Percentiles rank a stretch among this genome's conserved stretches.
These are phyloP conservation scores for Gallinago nigripennis DNA, from an alignment of 2,797 vertebrate species.

Conservation along the genomic window DNA sequence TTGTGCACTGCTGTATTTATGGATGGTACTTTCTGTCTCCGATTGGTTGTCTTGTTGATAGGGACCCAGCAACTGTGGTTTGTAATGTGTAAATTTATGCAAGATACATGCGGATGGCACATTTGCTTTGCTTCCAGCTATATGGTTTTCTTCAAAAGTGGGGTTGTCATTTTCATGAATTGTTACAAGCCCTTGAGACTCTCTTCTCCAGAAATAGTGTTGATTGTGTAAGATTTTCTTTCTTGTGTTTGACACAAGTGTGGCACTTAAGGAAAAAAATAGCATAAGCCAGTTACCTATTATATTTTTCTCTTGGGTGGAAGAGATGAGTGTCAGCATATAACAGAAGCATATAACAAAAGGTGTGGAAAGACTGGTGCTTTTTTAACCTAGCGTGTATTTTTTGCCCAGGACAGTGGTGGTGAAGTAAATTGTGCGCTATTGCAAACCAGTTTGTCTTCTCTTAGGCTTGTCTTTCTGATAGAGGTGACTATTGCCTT, in stretches of 20 bases:
- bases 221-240: background rate
- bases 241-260: background rate
- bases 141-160: slow-evolving; percentile 13
- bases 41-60: background rate
- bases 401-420: background rate
- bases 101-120: background rate
- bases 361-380: background rate
- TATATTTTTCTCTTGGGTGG: background rate
- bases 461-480: background rate
- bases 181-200: background rate
- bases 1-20: background rate
- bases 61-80: slow-evolving; percentile 12
- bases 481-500: background rate
- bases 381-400: background rate
- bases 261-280: background rate
- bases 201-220: background rate
- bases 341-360: background rate
- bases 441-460: background rate
- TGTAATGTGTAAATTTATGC: background rate
- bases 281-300: background rate
- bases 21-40: background rate
- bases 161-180: background rate
- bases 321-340: background rate
- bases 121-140: background rate
- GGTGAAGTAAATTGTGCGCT: background rate